Conservation (phyloP, 2,888 invertebrate species). For the Melanotus villosus region DNA sequence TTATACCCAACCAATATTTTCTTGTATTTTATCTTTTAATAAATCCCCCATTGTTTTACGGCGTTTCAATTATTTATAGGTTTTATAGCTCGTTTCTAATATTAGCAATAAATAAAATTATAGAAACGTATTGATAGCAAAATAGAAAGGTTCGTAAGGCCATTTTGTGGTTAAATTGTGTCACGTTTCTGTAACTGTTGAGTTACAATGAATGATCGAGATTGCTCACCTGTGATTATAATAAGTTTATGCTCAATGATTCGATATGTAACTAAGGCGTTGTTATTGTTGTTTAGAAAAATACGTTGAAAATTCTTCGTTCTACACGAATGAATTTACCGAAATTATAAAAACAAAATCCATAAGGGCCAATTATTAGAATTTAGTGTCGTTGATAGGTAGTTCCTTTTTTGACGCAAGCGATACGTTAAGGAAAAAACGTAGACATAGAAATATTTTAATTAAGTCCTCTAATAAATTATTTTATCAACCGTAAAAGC, state of each 20-base stretch:
- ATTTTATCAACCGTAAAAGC: conserved; percentile 49
- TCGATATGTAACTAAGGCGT: conserved; percentile 1
- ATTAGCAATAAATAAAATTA: not conserved
- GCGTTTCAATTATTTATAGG: conserved; percentile 26
- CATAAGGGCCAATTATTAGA: too few species aligned
- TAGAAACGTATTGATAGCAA: not conserved
- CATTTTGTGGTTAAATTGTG: conserved; percentile 41
- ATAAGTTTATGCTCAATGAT: conserved; percentile 32
- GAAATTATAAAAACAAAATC: not conserved
- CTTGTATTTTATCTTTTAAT: conserved; percentile 24
- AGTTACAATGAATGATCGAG: conserved; percentile 25
- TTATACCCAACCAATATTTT: conserved; percentile 9
- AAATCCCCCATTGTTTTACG: conserved; percentile 21
- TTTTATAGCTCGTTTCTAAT: conserved; percentile 1
- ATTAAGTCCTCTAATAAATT: conserved; percentile 46
- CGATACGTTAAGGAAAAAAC: not conserved
- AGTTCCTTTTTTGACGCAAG: not conserved
- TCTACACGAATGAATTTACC: too few species aligned
- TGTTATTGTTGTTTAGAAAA: not conserved
- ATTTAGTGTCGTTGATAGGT: not conserved
- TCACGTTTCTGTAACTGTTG: conserved; percentile 39
- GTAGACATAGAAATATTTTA: conserved; percentile 41
- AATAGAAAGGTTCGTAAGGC: conserved; percentile 39
- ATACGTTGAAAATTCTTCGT: not conserved
- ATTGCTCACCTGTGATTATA: conserved; percentile 26